A percentile compares a stretch with the other conserved stretches of the same genome.
phyloP scores from a whole-genome alignment of 2,113 vertebrate species.

The Takifugu bimaculatus region DNA sequence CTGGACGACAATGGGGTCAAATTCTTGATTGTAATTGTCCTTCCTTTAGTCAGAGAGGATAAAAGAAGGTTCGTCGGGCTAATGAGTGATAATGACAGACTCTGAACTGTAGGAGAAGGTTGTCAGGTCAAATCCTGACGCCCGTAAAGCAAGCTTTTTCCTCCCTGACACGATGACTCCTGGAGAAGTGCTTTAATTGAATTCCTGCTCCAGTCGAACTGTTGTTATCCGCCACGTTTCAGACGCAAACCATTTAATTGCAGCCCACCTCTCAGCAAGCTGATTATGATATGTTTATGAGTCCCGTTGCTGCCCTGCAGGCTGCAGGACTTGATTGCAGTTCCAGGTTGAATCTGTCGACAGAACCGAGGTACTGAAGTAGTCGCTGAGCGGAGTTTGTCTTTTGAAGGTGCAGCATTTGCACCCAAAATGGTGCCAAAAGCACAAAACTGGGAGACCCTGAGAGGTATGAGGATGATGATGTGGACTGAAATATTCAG shows the following conservation, averaged over 20 bases:
- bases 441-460: no score
- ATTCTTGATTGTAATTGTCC: slow-evolving; percentile 41
- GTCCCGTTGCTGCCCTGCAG: slow-evolving; percentile 40
- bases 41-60: slow-evolving; percentile 43
- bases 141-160: slow-evolving; percentile 9
- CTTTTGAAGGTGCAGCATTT: no score
- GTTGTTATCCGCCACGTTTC: slow-evolving; percentile 36
- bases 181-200: slow-evolving; percentile 27
- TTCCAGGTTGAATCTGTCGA: slow-evolving; percentile 37
- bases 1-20: slow-evolving; percentile 19
- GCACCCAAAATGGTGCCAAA: no score
- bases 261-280: slow-evolving; percentile 28
- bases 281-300: slow-evolving; percentile 58
- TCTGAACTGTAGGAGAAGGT: slow-evolving; percentile 3
- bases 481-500: no score
- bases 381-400: no score
- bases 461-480: no score
- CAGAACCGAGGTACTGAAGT: slow-evolving; percentile 3
- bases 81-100: slow-evolving; percentile 56
- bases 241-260: slow-evolving; percentile 24
- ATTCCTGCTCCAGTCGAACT: slow-evolving; percentile 32
- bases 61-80: slow-evolving; percentile 36
- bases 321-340: slow-evolving; percentile 4
- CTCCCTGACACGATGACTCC: slow-evolving; percentile 25
- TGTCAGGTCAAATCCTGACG: slow-evolving; percentile 7